Percentiles rank a stretch among this genome's conserved stretches.
These are phyloP conservation scores for Rhagonycha fulva DNA, from an alignment of 2,888 invertebrate genomes.

Conservation along the genomic window DNA sequence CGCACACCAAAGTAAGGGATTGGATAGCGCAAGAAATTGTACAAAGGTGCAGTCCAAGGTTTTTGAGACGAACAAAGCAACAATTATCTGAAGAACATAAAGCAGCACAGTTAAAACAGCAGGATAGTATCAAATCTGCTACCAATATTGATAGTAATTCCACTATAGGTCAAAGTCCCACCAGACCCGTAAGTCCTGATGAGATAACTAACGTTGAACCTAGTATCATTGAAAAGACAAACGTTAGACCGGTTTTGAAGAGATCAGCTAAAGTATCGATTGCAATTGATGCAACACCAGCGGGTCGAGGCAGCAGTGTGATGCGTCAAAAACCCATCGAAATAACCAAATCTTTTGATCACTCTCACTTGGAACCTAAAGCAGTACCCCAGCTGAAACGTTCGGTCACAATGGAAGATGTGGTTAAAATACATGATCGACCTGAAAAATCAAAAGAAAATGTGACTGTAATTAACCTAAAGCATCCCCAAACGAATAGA, in stretches of 20 bases:
- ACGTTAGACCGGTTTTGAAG: constrained; percentile 26
- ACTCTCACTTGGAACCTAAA: constrained; percentile 42
- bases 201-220: constrained; percentile 16
- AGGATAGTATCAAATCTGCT: not conserved
- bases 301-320: constrained; percentile 72
- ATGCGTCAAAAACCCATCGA: constrained; percentile 79
- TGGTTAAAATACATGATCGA: constrained; percentile 39
- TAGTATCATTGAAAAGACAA: constrained; percentile 9
- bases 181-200: constrained; percentile 50
- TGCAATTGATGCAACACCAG: constrained; percentile 78
- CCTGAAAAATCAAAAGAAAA: constrained; percentile 43
- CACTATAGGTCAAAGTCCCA: constrained; percentile 49
- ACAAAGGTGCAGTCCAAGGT: constrained; percentile 71
- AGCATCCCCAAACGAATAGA: constrained; percentile 35
- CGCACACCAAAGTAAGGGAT: constrained; percentile 83
- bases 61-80: constrained; percentile 59
- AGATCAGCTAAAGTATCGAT: constrained; percentile 74
- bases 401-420: constrained; percentile 57
- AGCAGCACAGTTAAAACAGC: constrained; percentile 15
- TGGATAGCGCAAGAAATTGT: constrained; percentile 85
- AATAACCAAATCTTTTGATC: constrained; percentile 67
- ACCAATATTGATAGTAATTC: constrained; percentile 41
- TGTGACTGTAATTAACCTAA: constrained; percentile 49
- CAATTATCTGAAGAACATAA: constrained; percentile 41
- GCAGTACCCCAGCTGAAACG: constrained; percentile 50